Evolutionary conservation across 2,888 invertebrate genomes (phyloP), one percentile per base, ranked within the genome.

Genomic region (Dermolepida albohirtum): DNA sequence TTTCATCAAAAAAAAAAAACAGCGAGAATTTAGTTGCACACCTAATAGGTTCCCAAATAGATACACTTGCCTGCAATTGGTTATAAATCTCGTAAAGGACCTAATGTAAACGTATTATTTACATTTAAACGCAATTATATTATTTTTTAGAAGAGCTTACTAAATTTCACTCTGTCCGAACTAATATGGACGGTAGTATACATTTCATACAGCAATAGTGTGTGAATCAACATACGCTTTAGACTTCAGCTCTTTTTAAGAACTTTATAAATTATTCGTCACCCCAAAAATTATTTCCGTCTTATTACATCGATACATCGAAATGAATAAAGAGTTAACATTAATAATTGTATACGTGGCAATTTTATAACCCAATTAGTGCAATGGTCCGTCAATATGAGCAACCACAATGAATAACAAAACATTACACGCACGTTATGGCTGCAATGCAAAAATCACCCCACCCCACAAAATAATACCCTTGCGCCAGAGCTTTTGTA

Each of bases 341-440:
- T 64, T 83, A 68, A 78, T 71, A 55, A 55, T 52, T 50, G 51
- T 55, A 44, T 41, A 27, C 47, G 49, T 54, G 63, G 47, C 43
- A 43, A 47, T 59, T 64, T 54, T 17, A 49, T 65, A 69, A 51
- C 27, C 50, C 52, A 66, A 64, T 68, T 62, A 68, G 68, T 10
- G 66, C 68, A 70, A 22, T 68, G 74, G 70, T 73, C 71, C 74
- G 67, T 72, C 63, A 73, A 74, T 29, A 74, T 74, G 74, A 72
- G 71, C 75, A 73, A 73, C 71, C 72, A 74, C 74, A 75, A 74
- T 74, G 44, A 59, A 59, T 59, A 44, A 10, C 59, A 59, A n/a
- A 59, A 59, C n/a, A 29, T 14, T 29, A 27, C 44, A 41, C 22
- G 6, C 34, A 10, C 34, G 34, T 34, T 34, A 34, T 34, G 6